Conservation (phyloP, 2,113 vertebrate genomes). For the Leucoraja erinaceus region DNA sequence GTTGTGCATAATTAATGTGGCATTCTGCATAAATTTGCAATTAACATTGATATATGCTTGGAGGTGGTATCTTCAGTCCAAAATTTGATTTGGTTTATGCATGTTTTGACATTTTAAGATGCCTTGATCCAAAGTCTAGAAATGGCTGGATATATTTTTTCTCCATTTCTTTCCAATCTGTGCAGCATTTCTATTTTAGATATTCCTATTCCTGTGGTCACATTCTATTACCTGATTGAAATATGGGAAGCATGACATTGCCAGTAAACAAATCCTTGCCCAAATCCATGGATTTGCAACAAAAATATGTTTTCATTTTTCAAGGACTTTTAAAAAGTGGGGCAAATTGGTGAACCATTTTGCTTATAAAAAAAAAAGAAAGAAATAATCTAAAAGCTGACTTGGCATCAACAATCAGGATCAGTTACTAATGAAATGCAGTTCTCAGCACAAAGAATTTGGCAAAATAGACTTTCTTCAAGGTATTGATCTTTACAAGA, state of each 20-base stretch:
- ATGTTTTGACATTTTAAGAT: background rate
- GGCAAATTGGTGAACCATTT: background rate
- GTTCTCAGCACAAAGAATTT: background rate
- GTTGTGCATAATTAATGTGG: background rate
- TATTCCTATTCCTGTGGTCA: background rate
- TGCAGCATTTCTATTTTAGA: background rate
- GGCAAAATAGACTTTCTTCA: no score
- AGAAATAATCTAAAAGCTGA: no score
- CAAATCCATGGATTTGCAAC: background rate
- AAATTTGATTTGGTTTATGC: background rate
- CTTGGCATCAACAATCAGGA: no score
- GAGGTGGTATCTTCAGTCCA: background rate
- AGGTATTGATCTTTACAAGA: no score
- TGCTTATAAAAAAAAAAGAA: background rate
- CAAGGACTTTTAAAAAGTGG: background rate
- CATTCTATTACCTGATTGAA: background rate
- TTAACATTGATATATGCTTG: background rate
- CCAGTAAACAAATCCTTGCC: background rate
- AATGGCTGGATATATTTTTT: background rate
- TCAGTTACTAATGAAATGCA: no score
- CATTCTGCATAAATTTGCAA: background rate
- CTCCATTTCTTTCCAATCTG: background rate
- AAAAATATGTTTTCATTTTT: background rate
- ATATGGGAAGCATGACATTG: background rate
- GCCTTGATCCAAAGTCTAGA: background rate